Percentiles rank a stretch among this genome's conserved stretches.
Evolutionary conservation across 2,113 vertebrate genomes (phyloP).

Genomic region (Galbula dea): DNA sequence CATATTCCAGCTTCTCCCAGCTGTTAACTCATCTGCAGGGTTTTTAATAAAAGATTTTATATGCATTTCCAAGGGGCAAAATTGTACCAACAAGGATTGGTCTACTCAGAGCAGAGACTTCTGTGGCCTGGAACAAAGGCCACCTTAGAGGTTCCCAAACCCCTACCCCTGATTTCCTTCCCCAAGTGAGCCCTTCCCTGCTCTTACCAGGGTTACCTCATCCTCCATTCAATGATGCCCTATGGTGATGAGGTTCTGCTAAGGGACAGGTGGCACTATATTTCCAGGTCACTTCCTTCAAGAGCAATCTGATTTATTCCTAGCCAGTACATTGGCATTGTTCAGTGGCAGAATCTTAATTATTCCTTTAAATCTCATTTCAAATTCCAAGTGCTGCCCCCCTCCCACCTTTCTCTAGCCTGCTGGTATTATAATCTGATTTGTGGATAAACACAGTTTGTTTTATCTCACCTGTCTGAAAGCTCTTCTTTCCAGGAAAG

Average conservation of each 20-base stretch:
- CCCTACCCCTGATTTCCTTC: background rate
- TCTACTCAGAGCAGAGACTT: background rate
- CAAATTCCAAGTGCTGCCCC: background rate
- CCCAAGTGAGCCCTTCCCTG: background rate
- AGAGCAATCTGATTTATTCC: constrained; percentile 30
- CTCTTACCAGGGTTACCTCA: background rate
- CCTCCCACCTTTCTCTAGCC: background rate
- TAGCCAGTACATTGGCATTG: background rate
- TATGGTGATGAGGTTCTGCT: background rate
- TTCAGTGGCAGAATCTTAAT: constrained; percentile 17
- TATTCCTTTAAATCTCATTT: constrained; percentile 30
- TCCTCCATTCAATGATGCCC: background rate
- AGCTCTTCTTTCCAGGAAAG: background rate
- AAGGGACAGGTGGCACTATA: background rate
- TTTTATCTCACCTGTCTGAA: background rate
- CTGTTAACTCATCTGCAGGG: constrained; percentile 42
- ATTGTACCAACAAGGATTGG: background rate
- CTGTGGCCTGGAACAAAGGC: background rate
- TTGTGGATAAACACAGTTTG: background rate
- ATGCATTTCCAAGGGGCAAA: constrained; percentile 14
- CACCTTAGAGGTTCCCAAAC: background rate
- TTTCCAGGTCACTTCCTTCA: constrained; percentile 35
- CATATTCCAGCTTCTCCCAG: constrained; percentile 57
- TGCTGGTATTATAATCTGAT: background rate
- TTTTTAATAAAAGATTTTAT: constrained; percentile 51